Percentiles rank a stretch among this genome's conserved stretches.
Conservation (phyloP, 2,888 invertebrate species). For the Caenorhabditis doughertyi region DNA sequence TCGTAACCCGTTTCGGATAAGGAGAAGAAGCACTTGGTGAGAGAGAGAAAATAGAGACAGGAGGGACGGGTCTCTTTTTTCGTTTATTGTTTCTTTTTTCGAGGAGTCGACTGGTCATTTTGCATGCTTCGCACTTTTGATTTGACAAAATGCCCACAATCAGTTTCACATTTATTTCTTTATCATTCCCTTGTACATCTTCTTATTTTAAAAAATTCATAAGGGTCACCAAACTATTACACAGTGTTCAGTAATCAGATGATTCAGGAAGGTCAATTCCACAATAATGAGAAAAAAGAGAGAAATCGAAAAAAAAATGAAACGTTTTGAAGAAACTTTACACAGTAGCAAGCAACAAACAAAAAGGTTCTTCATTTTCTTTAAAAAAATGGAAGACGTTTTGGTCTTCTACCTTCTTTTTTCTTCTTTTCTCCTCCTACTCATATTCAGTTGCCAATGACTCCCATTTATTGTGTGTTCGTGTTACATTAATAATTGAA, state of each 20-base stretch:
- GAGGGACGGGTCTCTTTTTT: conserved; percentile 50
- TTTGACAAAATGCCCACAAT: neutral
- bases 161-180: neutral
- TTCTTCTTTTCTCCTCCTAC: neutral
- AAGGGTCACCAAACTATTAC: conserved; percentile 10
- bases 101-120: conserved; percentile 42
- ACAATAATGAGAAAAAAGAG: conserved; percentile 7
- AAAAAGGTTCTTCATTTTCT: neutral
- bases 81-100: conserved; percentile 63
- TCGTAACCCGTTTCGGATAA: conserved; percentile 53
- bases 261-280: conserved; percentile 29
- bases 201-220: neutral
- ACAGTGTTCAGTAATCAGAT: conserved; percentile 1
- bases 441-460: conserved; percentile 53
- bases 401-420: conserved; percentile 27
- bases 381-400: conserved; percentile 19
- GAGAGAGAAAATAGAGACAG: neutral
- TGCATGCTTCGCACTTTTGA: conserved; percentile 52
- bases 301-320: conserved; percentile 13
- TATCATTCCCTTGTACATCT: neutral
- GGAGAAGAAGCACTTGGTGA: conserved; percentile 17
- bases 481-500: conserved; percentile 50
- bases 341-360: conserved; percentile 17
- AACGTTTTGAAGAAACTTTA: conserved; percentile 1
- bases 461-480: conserved; percentile 38